phyloP scores from a whole-genome alignment of 2,888 invertebrate genomes.

The Tridacna gigas region DNA sequence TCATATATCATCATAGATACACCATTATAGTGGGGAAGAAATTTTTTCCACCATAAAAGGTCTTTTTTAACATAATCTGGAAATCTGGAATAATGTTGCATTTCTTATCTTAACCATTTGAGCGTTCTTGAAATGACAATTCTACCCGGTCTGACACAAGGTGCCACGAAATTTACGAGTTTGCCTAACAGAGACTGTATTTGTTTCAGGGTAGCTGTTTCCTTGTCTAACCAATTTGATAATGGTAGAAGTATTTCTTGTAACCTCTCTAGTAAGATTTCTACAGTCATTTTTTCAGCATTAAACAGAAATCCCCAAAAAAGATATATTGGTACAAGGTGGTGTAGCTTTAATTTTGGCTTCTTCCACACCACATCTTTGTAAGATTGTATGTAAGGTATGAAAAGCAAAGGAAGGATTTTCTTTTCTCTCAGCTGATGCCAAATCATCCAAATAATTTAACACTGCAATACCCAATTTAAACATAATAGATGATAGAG shows the following conservation, averaged over 20 bases:
- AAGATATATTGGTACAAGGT: neutral
- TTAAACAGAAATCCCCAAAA: neutral
- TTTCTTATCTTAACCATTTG: neutral
- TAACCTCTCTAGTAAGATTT: neutral
- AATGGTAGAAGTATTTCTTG: neutral
- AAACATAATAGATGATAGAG: too few species aligned
- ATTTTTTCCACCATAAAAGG: neutral
- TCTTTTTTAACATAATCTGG: neutral
- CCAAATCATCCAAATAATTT: slow-evolving; percentile 15
- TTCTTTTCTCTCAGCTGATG: neutral
- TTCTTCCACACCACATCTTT: too few species aligned
- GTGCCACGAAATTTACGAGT: neutral
- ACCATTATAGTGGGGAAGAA: neutral
- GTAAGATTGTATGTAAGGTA: neutral
- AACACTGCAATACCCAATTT: neutral
- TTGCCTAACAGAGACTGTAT: neutral
- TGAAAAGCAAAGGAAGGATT: neutral
- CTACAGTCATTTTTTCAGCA: too few species aligned
- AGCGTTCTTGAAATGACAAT: neutral
- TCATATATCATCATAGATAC: too few species aligned
- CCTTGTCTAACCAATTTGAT: neutral
- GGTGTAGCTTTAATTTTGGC: neutral
- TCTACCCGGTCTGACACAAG: slow-evolving; percentile 1
- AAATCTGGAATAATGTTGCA: neutral
- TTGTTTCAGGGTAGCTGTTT: neutral